phyloP scores from a whole-genome alignment of 1,140 invertebrate species.

The Plodia interpunctella region DNA sequence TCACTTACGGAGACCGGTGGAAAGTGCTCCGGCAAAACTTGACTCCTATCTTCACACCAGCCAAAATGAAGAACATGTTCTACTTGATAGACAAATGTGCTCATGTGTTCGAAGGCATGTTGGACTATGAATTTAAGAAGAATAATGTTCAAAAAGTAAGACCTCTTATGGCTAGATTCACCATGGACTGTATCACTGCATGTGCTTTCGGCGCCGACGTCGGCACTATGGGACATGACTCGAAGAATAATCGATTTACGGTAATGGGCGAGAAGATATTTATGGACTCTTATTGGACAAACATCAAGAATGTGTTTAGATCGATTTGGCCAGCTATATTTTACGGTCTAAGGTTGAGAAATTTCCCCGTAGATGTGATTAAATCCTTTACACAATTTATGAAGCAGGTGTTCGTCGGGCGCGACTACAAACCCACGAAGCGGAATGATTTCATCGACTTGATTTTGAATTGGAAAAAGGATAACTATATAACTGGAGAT shows the following conservation, averaged over 20 bases:
- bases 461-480: slow-evolving; percentile 20
- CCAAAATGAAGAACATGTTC: slow-evolving; percentile 80
- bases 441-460: slow-evolving; percentile 32
- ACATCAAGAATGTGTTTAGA: slow-evolving; percentile 8
- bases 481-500: slow-evolving; percentile 21
- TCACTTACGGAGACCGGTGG: slow-evolving; percentile 72
- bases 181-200: slow-evolving; percentile 78
- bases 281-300: not conserved
- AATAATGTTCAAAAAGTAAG: slow-evolving; percentile 51
- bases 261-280: slow-evolving; percentile 12
- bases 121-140: slow-evolving; percentile 32
- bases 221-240: slow-evolving; percentile 64
- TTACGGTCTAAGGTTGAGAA: slow-evolving; percentile 22
- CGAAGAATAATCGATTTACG: slow-evolving; percentile 13
- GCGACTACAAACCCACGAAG: slow-evolving; percentile 14
- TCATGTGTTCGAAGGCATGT: slow-evolving; percentile 42
- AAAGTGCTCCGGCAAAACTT: slow-evolving; percentile 77
- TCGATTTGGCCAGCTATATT: slow-evolving; percentile 25
- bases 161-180: slow-evolving; percentile 69
- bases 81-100: slow-evolving; percentile 62
- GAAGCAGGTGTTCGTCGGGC: slow-evolving; percentile 16
- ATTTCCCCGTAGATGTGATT: slow-evolving; percentile 7
- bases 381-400: slow-evolving; percentile 21
- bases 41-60: slow-evolving; percentile 78
- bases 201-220: slow-evolving; percentile 79